These are phyloP conservation scores for Pangasius krempfi DNA, from an alignment of 2,797 vertebrate genomes.

Conservation along the genomic window DNA sequence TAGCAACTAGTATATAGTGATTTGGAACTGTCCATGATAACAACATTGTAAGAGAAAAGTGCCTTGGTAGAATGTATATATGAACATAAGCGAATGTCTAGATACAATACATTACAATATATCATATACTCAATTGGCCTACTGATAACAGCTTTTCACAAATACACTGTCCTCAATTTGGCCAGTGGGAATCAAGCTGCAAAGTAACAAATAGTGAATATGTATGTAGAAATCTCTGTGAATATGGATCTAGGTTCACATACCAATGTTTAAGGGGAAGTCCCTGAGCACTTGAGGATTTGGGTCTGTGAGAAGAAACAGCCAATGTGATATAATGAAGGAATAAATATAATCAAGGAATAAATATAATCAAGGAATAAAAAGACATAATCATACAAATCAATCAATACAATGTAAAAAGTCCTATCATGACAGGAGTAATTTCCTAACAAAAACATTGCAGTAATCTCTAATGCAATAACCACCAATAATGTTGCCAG, in stretches of 20 bases:
- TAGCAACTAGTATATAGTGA: background rate
- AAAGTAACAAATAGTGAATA: background rate
- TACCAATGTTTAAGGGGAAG: conserved; percentile 56
- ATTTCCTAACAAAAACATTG: background rate
- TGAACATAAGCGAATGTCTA: background rate
- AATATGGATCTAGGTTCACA: conserved; percentile 1
- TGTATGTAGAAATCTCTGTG: background rate
- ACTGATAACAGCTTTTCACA: background rate
- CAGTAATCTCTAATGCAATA: background rate
- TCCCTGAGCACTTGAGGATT: conserved; percentile 56
- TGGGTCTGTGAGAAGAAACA: conserved; percentile 46
- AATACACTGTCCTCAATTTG: background rate
- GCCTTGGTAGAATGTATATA: background rate
- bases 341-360: background rate
- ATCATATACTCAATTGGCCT: background rate
- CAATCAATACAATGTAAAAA: conserved; percentile 1
- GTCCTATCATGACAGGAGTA: background rate
- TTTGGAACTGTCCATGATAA: background rate
- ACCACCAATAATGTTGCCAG: background rate
- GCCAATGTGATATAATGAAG: conserved; percentile 4
- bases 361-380: background rate
- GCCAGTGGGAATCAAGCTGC: no score
- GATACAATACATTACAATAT: background rate
- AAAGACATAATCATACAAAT: background rate
- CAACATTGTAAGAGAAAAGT: background rate